These are phyloP conservation scores for Pachypanchax playfairii DNA, from an alignment of 2,113 vertebrate species.

Conservation along the genomic window DNA sequence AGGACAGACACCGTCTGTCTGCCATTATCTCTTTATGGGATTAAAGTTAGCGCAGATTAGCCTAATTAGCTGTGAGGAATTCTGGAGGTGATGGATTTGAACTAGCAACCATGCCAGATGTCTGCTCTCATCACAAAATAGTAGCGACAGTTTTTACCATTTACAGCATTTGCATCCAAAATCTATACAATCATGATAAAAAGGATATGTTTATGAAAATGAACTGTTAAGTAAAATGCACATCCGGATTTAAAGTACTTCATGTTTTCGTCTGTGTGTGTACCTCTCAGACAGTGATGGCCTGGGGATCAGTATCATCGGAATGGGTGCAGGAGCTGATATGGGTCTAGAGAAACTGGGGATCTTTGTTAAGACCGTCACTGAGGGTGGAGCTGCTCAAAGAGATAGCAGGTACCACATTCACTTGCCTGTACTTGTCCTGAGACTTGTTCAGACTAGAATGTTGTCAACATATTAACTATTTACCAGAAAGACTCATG, in stretches of 20 bases:
- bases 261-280: not conserved
- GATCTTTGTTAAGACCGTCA: constrained; percentile 97
- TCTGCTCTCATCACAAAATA: constrained; percentile 19
- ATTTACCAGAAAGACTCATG: not conserved
- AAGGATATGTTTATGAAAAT: not conserved
- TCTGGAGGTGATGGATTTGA: constrained; percentile 51
- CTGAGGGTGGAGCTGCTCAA: constrained; percentile 91
- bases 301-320: constrained; percentile 96
- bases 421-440: not conserved
- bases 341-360: constrained; percentile 97
- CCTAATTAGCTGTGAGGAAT: constrained; percentile 62
- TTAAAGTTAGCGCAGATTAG: constrained; percentile 70
- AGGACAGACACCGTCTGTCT: constrained; percentile 32
- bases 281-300: constrained; percentile 85
- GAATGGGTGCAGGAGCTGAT: constrained; percentile 95
- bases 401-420: constrained; percentile 84
- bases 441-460: not conserved
- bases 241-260: not conserved
- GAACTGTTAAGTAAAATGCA: not conserved
- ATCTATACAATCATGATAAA: not conserved
- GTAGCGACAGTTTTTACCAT: not conserved
- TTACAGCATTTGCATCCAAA: not conserved
- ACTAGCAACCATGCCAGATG: constrained; percentile 29
- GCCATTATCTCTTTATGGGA: constrained; percentile 65
- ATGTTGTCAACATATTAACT: not conserved